Evolutionary conservation across 2,888 invertebrate genomes (phyloP).

Genomic region (Glaucopsyche alexis): DNA sequence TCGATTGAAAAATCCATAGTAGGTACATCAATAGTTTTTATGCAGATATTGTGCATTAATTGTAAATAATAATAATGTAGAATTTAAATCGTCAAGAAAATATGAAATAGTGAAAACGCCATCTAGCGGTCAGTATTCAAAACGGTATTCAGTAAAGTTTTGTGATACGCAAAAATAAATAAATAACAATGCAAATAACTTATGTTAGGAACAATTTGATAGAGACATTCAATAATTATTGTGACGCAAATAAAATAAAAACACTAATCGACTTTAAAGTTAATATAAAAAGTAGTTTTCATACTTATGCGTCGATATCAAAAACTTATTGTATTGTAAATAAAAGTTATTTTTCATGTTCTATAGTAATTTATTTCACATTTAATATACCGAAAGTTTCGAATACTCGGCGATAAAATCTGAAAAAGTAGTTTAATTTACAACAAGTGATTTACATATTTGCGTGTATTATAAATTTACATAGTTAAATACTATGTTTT

Average conservation of each 20-base stretch:
- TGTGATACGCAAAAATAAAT: too few species aligned
- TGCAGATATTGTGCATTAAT: neutral
- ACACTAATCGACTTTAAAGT: too few species aligned
- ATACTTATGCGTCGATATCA: too few species aligned
- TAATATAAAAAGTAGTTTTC: too few species aligned
- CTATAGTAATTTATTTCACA: neutral
- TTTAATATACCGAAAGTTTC: neutral
- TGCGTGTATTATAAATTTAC: neutral
- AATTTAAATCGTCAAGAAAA: neutral
- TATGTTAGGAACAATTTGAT: too few species aligned
- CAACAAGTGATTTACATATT: neutral
- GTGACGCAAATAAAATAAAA: too few species aligned
- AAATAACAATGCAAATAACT: too few species aligned
- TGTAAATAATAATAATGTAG: neutral
- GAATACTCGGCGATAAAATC: neutral
- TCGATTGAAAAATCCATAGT: too few species aligned
- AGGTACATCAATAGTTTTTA: neutral
- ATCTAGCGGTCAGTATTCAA: too few species aligned
- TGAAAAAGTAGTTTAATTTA: slow-evolving; percentile 1
- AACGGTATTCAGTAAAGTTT: too few species aligned
- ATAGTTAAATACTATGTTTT: neutral
- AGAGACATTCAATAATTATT: too few species aligned
- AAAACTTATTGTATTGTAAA: neutral
- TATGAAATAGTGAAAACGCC: too few species aligned
- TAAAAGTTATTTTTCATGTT: neutral